These are phyloP conservation scores for Pemphredon lugubris DNA, from an alignment of 2,888 invertebrate species.

Conservation along the genomic window DNA sequence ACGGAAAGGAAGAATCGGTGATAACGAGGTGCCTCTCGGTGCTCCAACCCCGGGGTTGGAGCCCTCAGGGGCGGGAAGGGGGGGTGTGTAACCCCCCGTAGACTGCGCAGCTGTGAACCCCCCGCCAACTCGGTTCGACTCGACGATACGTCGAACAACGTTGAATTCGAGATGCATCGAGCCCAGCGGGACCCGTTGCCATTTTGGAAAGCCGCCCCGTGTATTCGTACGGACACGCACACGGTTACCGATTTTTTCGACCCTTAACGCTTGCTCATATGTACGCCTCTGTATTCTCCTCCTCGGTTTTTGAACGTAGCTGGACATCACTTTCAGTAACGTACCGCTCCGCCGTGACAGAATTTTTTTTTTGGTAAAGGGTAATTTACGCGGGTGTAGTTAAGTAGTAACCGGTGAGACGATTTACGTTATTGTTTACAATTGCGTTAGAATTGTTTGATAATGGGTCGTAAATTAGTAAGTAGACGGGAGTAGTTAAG, in stretches of 20 bases:
- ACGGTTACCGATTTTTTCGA: slow-evolving; percentile 64
- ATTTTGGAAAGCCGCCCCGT: slow-evolving; percentile 73
- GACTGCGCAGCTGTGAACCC: slow-evolving; percentile 69
- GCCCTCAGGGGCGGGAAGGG: slow-evolving; percentile 34
- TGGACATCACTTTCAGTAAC: neutral
- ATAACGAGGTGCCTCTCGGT: slow-evolving; percentile 77
- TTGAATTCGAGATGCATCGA: slow-evolving; percentile 62
- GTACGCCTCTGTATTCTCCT: slow-evolving; percentile 58
- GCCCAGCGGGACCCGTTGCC: slow-evolving; percentile 69
- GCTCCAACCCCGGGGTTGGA: slow-evolving; percentile 40
- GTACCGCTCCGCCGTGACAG: no score
- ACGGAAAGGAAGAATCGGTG: slow-evolving; percentile 71
- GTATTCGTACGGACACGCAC: slow-evolving; percentile 62
- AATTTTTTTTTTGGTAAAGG: no score
- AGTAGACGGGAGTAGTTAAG: no score
- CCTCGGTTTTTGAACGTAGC: slow-evolving; percentile 34
- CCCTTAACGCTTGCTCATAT: slow-evolving; percentile 69
- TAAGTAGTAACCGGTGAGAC: no score
- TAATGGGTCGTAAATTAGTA: no score
- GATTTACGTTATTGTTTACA: no score
- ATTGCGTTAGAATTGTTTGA: no score
- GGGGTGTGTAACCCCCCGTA: slow-evolving; percentile 63
- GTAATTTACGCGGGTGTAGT: no score
- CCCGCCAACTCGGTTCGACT: slow-evolving; percentile 53
- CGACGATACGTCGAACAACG: slow-evolving; percentile 56